Evolutionary conservation across 2,888 invertebrate genomes (phyloP).

Genomic region (Lasioglossum villosulum): DNA sequence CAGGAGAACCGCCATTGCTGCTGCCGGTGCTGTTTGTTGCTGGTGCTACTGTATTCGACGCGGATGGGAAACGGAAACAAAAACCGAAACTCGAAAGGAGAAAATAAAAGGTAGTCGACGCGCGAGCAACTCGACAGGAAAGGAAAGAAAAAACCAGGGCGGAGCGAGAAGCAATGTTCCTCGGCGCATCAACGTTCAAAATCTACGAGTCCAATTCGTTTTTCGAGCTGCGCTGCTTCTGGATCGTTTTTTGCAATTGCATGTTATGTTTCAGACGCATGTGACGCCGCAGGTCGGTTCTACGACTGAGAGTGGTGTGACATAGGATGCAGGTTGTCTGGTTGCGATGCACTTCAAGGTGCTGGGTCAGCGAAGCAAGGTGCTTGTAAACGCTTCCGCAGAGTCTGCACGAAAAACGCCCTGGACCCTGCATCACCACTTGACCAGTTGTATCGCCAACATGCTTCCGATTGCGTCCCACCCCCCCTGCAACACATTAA

Average conservation of each 20-base stretch:
- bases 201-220: slow-evolving; percentile 80
- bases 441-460: slow-evolving; percentile 84
- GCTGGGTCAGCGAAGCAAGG: slow-evolving; percentile 84
- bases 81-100: neutral
- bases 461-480: slow-evolving; percentile 84
- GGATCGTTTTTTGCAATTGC: slow-evolving; percentile 84
- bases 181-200: slow-evolving; percentile 39
- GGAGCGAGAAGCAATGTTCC: slow-evolving; percentile 64
- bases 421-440: slow-evolving; percentile 84
- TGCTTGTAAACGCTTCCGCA: slow-evolving; percentile 84
- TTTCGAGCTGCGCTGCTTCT: slow-evolving; percentile 81
- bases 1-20: neutral
- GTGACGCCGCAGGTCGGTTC: slow-evolving; percentile 84
- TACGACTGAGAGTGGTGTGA: slow-evolving; percentile 84
- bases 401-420: slow-evolving; percentile 84
- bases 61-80: neutral
- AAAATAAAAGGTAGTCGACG: neutral
- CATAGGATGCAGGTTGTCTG: slow-evolving; percentile 84
- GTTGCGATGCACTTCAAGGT: slow-evolving; percentile 84
- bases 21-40: neutral
- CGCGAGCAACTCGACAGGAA: neutral
- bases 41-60: neutral
- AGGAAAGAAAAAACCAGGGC: slow-evolving; percentile 32
- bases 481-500: slow-evolving; percentile 85
- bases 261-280: slow-evolving; percentile 84